A percentile compares a stretch with the other conserved stretches of the same genome.
These are phyloP conservation scores for Agrotis exclamationis DNA, from an alignment of 2,888 invertebrate genomes.

Conservation along the genomic window DNA sequence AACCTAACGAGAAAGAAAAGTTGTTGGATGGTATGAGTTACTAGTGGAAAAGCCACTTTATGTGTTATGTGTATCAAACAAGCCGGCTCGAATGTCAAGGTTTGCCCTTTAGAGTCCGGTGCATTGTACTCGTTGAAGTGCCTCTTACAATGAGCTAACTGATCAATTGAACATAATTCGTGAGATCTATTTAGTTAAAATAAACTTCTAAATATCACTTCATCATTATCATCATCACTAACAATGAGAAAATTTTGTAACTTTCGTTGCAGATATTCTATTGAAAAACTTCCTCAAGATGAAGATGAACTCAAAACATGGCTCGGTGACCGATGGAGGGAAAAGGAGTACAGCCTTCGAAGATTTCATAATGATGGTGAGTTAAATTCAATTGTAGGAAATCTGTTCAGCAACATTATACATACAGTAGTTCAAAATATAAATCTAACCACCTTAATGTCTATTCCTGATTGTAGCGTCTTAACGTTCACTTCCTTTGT, in stretches of 20 bases:
- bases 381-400: background rate
- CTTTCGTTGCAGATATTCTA: conserved; percentile 89
- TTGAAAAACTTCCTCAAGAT: conserved; percentile 90
- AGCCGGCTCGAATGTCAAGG: conserved; percentile 1
- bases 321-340: conserved; percentile 92
- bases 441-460: no score
- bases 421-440: no score
- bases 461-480: no score
- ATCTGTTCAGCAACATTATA: no score
- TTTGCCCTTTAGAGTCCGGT: background rate
- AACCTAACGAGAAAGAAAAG: background rate
- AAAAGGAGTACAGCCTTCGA: conserved; percentile 92
- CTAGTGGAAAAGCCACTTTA: no score
- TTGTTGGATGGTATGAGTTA: no score
- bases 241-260: background rate
- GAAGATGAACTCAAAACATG: conserved; percentile 91
- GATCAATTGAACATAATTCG: background rate
- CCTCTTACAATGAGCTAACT: background rate
- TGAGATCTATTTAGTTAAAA: no score
- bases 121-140: no score
- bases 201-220: background rate
- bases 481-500: no score
- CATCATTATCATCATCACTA: background rate
- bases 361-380: conserved; percentile 91
- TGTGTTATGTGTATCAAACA: background rate